These are phyloP conservation scores for Chlorospingus flavigularis DNA, from an alignment of 2,797 vertebrate species.

Conservation along the genomic window DNA sequence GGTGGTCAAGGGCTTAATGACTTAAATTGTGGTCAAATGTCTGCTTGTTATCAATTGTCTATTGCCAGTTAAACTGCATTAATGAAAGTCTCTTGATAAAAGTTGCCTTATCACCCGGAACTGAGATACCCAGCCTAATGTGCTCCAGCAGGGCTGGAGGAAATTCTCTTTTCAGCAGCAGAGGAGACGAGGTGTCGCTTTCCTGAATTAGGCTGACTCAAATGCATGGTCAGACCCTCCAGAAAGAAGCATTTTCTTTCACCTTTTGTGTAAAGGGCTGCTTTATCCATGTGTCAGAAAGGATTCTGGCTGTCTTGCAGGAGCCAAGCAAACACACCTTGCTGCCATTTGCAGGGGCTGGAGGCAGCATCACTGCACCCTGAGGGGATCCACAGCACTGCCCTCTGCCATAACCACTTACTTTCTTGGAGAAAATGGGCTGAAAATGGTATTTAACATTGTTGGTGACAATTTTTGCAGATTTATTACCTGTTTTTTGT, in stretches of 20 bases:
- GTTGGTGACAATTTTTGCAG: not conserved
- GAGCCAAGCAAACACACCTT: not conserved
- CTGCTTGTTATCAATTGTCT: constrained; percentile 23
- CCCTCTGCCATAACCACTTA: not conserved
- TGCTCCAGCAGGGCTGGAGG: not conserved
- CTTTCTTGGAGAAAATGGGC: not conserved
- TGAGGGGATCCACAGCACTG: not conserved
- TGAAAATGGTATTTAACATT: not conserved
- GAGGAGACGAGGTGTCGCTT: not conserved
- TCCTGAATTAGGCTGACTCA: not conserved
- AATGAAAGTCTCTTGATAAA: constrained; percentile 33
- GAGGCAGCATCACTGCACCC: not conserved
- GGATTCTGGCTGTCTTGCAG: not conserved
- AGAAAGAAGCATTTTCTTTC: not conserved
- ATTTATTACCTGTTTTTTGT: constrained; percentile 8
- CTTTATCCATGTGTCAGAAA: not conserved
- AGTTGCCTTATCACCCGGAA: constrained; percentile 34
- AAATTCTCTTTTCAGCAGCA: not conserved
- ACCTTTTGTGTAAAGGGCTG: not conserved
- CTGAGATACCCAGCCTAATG: not conserved
- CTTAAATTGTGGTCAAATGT: not conserved
- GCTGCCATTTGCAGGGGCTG: not conserved
- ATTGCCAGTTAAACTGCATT: not conserved
- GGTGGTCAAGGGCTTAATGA: not conserved
- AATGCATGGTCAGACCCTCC: not conserved